Percentiles rank a stretch among this genome's conserved stretches.
phyloP scores from a whole-genome alignment of 2,113 vertebrate species.

The Aptenodytes forsteri region DNA sequence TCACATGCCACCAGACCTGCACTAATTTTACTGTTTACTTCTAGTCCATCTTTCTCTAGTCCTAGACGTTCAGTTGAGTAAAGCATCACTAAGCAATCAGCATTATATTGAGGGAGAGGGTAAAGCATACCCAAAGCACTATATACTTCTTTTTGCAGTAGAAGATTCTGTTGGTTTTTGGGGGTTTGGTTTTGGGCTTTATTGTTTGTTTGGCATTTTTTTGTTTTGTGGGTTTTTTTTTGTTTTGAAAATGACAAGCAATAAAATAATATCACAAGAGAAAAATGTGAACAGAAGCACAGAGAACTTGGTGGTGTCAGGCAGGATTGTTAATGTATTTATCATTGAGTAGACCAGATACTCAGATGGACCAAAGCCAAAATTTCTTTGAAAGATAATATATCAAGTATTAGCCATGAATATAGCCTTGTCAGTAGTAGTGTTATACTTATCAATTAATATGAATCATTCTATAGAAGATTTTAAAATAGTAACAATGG shows the following conservation, averaged over 20 bases:
- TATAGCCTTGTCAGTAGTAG: background rate
- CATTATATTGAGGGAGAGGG: background rate
- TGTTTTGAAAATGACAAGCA: background rate
- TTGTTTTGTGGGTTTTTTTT: background rate
- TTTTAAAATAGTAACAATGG: background rate
- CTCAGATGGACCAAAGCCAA: background rate
- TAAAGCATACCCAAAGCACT: background rate
- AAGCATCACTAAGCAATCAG: background rate
- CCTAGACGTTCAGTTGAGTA: background rate
- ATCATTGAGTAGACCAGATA: background rate
- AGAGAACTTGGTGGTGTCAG: background rate
- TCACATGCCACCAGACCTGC: background rate
- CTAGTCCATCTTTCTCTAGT: background rate
- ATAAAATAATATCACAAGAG: background rate
- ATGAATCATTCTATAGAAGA: background rate
- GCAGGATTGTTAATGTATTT: background rate
- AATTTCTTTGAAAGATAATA: background rate
- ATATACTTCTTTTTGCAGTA: background rate
- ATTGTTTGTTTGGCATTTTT: background rate
- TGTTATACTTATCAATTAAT: background rate
- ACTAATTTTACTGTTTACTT: background rate
- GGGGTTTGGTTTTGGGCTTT: background rate
- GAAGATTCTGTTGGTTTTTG: background rate
- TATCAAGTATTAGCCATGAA: background rate
- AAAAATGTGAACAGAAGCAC: background rate